A percentile compares a stretch with the other conserved stretches of the same genome.
Conservation (phyloP, 2,113 vertebrate species). For the Gobio gobio region DNA sequence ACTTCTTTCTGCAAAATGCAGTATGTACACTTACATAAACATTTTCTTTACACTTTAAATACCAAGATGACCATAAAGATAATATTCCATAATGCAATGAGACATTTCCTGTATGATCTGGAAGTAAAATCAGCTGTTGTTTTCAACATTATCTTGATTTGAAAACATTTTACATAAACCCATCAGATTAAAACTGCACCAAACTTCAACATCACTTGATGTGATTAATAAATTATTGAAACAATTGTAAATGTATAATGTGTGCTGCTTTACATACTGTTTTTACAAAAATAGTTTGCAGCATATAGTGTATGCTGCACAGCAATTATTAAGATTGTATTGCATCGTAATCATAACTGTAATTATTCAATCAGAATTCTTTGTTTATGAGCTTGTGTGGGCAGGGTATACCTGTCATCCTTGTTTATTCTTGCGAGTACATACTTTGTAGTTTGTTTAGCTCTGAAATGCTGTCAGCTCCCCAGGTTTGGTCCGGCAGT, state of each 20-base stretch:
- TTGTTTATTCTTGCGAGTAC: slow-evolving; percentile 18
- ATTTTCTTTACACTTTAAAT: background rate
- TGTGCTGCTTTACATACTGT: background rate
- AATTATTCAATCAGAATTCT: background rate
- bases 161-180: background rate
- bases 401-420: background rate
- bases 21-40: background rate
- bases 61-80: background rate
- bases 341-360: background rate
- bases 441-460: slow-evolving; percentile 8
- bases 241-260: background rate
- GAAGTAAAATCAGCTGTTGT: background rate
- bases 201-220: background rate
- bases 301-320: background rate
- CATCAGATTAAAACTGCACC: background rate
- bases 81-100: background rate
- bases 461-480: background rate
- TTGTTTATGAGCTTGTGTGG: background rate
- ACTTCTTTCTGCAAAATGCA: background rate
- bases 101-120: background rate
- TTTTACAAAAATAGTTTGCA: background rate
- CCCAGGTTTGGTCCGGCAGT: background rate
- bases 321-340: background rate
- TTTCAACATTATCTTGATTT: background rate
- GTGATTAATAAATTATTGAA: background rate